Base-by-base conservation (phyloP, 2,888 invertebrate genomes). In the Diogma glabrata region DNA sequence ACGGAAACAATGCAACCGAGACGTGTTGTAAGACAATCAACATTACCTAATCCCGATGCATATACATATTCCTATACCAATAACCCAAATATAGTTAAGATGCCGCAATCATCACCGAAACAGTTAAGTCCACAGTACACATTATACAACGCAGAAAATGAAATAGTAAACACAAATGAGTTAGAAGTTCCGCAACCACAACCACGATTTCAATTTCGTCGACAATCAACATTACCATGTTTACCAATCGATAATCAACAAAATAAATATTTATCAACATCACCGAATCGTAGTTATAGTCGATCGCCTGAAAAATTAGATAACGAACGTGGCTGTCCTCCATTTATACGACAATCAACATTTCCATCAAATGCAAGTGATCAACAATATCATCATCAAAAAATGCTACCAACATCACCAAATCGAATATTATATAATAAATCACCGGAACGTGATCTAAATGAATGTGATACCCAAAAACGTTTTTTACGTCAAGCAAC, bases 181-280 rank as follows among this genome's bases (percentile, higher is more conserved):
- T 47, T 49, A 38, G 49, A 38, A 22, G 40, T 40, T 10, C 48
- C 48, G 8, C 19, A 16, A 7, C 26, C 28, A 6, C 51, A 50
- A 33, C 43, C 49, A 14, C 46, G 57, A 19, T 57, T 52, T 56
- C 52, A 52, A 62, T 62, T 69, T 57, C 65, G 69, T 48, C 61
- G 68, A 54, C 69, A 69, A 60, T 69, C 69, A 54, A 69, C 69
- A 20, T 53, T 69, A 56, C 67, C 67, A 56, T 65, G 66, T 56
- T 63, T 55, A 23, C 60, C 58, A n/a, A 57, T 53, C 50, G 56
- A 55, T 4, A 53, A 56, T 47, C 54, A 54, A 14, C 47, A 55
- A 30, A 20, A 10, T n/a, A 46, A 30, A 45, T 68, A 67, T 57
- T 61, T 67, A 60, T 68, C 68, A 46, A 67, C 68, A 5, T 69